These are phyloP conservation scores for Sinohyriopsis cumingii DNA, from an alignment of 2,888 invertebrate genomes.

Conservation along the genomic window DNA sequence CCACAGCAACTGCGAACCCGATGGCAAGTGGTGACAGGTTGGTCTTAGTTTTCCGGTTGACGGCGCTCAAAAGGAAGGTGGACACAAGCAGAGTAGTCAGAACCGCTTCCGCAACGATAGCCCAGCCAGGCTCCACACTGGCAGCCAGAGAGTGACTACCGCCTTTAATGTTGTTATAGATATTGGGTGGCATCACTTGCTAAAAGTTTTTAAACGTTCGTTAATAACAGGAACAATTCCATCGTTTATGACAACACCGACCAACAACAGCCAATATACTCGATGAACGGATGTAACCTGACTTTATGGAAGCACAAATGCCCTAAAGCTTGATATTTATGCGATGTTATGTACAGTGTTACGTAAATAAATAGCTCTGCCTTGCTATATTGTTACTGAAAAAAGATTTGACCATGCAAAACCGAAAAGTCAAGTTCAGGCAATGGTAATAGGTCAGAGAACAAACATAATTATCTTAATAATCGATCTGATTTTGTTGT, in stretches of 20 bases:
- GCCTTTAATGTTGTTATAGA: slow-evolving; percentile 29
- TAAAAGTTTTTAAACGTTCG: slow-evolving; percentile 8
- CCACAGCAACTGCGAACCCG: slow-evolving; percentile 70
- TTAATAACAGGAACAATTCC: background rate
- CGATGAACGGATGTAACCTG: too few relatives aligned
- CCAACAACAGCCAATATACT: too few relatives aligned
- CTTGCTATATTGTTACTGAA: too few relatives aligned
- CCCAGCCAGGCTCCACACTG: slow-evolving; percentile 43
- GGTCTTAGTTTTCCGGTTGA: slow-evolving; percentile 61
- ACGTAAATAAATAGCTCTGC: too few relatives aligned
- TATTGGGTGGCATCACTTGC: slow-evolving; percentile 28
- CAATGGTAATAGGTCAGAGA: too few relatives aligned
- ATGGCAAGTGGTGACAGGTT: slow-evolving; percentile 69
- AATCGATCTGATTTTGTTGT: too few relatives aligned
- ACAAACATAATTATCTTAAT: too few relatives aligned
- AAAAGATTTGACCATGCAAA: too few relatives aligned
- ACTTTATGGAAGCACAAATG: background rate
- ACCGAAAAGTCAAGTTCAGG: too few relatives aligned
- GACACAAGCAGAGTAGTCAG: slow-evolving; percentile 63
- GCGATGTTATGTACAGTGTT: too few relatives aligned
- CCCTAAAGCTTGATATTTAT: too few relatives aligned
- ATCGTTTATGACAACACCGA: too few relatives aligned
- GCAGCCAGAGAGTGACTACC: slow-evolving; percentile 34
- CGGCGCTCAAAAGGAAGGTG: slow-evolving; percentile 69
- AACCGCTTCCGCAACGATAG: slow-evolving; percentile 51